Evolutionary conservation across 1,140 invertebrate genomes (phyloP).

Genomic region (Magallana angulata): DNA sequence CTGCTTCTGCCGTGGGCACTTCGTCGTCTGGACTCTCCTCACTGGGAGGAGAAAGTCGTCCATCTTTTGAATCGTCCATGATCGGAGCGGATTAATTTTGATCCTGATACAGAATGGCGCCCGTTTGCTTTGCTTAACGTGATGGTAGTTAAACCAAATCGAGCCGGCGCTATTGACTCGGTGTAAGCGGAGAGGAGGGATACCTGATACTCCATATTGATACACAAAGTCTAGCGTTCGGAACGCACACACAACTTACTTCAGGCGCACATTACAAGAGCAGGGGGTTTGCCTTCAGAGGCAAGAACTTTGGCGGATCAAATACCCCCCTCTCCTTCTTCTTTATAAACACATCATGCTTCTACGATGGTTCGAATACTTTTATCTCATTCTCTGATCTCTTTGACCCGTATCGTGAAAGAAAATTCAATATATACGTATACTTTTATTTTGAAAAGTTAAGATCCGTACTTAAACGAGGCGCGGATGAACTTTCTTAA

Average conservation of each 20-base stretch:
- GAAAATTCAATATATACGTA: too few species aligned
- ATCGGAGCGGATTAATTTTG: conserved; percentile 21
- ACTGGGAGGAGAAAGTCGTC: conserved; percentile 10
- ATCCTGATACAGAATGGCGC: conserved; percentile 9
- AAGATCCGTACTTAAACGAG: too few species aligned
- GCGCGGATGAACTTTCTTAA: too few species aligned
- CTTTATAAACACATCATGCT: too few species aligned
- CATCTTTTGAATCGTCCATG: conserved; percentile 30
- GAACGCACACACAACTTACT: conserved; percentile 26
- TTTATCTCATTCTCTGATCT: too few species aligned
- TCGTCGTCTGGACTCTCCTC: not conserved
- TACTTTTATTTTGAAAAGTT: too few species aligned
- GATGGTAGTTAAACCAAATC: conserved; percentile 37
- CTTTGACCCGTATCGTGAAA: too few species aligned
- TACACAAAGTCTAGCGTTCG: conserved; percentile 35
- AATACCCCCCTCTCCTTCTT: not conserved
- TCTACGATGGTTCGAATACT: too few species aligned
- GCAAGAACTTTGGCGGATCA: conserved; percentile 2
- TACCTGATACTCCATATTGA: conserved; percentile 33
- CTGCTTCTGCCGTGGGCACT: not conserved
- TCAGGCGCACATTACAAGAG: conserved; percentile 27
- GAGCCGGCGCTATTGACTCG: conserved; percentile 33
- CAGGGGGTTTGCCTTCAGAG: conserved; percentile 19
- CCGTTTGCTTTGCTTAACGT: conserved; percentile 37
- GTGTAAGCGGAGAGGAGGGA: conserved; percentile 26